Percentiles rank a stretch among this genome's conserved stretches.
Conservation (phyloP, 2,888 invertebrate species). For the Unio delphinus region DNA sequence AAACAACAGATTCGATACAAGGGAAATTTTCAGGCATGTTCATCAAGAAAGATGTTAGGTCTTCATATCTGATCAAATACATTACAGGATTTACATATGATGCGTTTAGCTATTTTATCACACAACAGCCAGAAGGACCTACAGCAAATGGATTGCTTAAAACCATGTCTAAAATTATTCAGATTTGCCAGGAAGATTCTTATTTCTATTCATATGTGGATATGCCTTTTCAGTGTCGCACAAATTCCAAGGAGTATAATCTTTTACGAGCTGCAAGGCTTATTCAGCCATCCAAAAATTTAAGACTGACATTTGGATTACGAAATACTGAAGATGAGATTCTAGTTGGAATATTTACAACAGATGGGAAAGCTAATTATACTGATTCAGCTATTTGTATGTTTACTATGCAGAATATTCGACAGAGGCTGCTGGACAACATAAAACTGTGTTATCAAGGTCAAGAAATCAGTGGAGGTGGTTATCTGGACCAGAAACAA, state of each 20-base stretch:
- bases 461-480: constrained; percentile 51
- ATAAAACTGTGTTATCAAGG: constrained; percentile 55
- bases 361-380: constrained; percentile 74
- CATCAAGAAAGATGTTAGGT: constrained; percentile 45
- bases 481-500: constrained; percentile 39
- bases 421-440: constrained; percentile 51
- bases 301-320: constrained; percentile 79
- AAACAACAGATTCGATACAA: constrained; percentile 39
- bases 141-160: constrained; percentile 11
- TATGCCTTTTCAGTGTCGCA: constrained; percentile 92
- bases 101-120: constrained; percentile 75
- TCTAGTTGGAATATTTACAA: constrained; percentile 82
- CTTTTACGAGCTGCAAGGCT: constrained; percentile 94
- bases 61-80: constrained; percentile 54
- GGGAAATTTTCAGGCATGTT: constrained; percentile 45
- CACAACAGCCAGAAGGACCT: constrained; percentile 79
- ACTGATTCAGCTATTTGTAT: constrained; percentile 60
- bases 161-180: constrained; percentile 87
- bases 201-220: constrained; percentile 98
- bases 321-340: constrained; percentile 42
- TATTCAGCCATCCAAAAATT: constrained; percentile 92
- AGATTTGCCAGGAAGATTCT: constrained; percentile 95
- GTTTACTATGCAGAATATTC: constrained; percentile 56
- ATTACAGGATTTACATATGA: constrained; percentile 61
- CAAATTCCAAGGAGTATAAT: constrained; percentile 78